Evolutionary conservation across 2,888 invertebrate species (phyloP).

Genomic region (Pyrrhia umbra): DNA sequence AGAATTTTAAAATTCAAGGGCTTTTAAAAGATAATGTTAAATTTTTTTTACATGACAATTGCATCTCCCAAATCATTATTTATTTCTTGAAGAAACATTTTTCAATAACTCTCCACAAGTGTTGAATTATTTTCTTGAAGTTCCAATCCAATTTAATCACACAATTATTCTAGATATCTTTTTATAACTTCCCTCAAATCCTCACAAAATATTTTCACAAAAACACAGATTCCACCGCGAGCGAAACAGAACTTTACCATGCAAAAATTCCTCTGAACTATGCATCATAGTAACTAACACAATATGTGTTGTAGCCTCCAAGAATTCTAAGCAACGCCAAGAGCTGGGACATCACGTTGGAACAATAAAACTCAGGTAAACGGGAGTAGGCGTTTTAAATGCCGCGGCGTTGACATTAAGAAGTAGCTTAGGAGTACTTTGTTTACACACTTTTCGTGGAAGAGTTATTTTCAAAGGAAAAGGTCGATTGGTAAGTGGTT

Average conservation of each 20-base stretch:
- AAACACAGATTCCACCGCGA: constrained; percentile 1
- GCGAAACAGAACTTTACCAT: constrained; percentile 19
- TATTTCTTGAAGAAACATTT: too few species aligned
- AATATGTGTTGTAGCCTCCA: constrained; percentile 47
- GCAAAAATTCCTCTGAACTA: constrained; percentile 50
- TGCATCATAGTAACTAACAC: constrained; percentile 47
- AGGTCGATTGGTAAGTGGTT: neutral
- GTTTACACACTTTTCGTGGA: constrained; percentile 40
- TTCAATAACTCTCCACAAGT: too few species aligned
- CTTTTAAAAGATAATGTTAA: too few species aligned
- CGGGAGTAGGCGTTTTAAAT: constrained; percentile 56
- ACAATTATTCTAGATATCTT: too few species aligned
- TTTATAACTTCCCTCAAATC: too few species aligned
- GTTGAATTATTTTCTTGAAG: too few species aligned
- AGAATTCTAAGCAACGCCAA: constrained; percentile 58
- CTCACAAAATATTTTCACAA: neutral
- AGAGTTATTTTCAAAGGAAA: constrained; percentile 36
- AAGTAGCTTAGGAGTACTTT: constrained; percentile 53
- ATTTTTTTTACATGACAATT: too few species aligned
- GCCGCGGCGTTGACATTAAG: constrained; percentile 56
- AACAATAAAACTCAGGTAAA: constrained; percentile 63
- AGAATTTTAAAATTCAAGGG: too few species aligned
- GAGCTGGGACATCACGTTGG: constrained; percentile 45
- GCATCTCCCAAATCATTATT: too few species aligned
- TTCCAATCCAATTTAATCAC: too few species aligned